Base-by-base conservation (phyloP, 2,888 invertebrate genomes). In the Zhengitettix transpicula region DNA sequence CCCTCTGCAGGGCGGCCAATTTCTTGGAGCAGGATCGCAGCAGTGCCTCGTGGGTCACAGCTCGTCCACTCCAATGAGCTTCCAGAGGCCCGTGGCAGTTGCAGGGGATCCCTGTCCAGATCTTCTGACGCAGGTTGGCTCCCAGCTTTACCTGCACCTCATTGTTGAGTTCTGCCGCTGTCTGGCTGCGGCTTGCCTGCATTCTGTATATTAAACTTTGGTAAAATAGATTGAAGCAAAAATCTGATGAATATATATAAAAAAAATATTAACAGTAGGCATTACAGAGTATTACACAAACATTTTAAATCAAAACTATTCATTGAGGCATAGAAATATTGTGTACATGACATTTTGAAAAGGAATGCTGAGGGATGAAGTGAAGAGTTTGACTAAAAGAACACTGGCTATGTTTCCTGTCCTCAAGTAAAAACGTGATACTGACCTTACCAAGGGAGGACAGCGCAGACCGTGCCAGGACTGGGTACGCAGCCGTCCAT, bases 101-200 rank as follows among this genome's bases (percentile, higher is more conserved):
- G 52, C 64, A 64, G 15, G 64, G 63, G 15, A 63, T 58, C 3
- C 65, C 63, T 3, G 82, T 83, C 89, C 89, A 89, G 55, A 88
- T 77, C 72, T 84, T 84, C 70, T 82, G 84, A 68, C 83, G 84
- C 41, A 88, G 69, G 1, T 84, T 78, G 62, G 77, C 77, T 14
- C 63, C 63, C 9, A 88, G 71, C 69, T 84, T 85, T 10, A 85
- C 79, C 72, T 85, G 83, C 54, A 84, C 75, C 67, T 84, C 82
- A 56, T 58, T 58, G 65, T 72, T 66, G 73, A 76, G 73, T 73
- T 77, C 72, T 2, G 77, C 77, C 10, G 77, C 76, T 66, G 77
- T 77, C 53, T 77, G 71, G 40, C 77, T 77, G 67, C 76, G 71
- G 61, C 71, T 69, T 7, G 12, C 60, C 57, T 14, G 53, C 58